phyloP scores from a whole-genome alignment of 2,797 vertebrate species.

The Florisuga fusca region DNA sequence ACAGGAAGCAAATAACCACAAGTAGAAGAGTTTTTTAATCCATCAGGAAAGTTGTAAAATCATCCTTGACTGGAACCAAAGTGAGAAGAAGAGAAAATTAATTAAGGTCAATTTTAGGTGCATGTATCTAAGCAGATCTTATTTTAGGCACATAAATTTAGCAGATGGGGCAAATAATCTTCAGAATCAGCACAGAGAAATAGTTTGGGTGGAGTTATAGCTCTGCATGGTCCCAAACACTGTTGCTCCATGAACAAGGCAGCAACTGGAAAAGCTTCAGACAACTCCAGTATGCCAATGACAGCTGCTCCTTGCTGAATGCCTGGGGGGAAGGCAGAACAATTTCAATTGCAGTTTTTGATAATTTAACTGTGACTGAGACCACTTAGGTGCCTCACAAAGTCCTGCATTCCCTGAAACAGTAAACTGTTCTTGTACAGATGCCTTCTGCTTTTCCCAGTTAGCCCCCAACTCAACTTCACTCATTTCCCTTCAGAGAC shows the following conservation, averaged over 20 bases:
- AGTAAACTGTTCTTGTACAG: background rate
- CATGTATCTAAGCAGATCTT: background rate
- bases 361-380: background rate
- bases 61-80: background rate
- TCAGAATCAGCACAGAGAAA: background rate
- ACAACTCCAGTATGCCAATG: accelerated
- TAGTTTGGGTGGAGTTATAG: background rate
- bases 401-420: background rate
- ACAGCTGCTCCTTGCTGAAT: background rate
- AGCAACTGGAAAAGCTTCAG: background rate
- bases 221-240: background rate
- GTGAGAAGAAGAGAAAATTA: background rate
- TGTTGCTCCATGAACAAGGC: accelerated
- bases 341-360: background rate
- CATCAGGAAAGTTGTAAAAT: background rate
- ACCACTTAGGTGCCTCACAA: background rate
- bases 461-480: background rate
- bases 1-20: background rate
- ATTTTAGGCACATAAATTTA: background rate
- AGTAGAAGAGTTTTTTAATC: conserved; percentile 1
- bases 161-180: background rate
- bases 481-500: background rate
- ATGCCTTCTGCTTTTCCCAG: background rate
- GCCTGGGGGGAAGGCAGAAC: background rate
- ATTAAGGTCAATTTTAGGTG: background rate